These are phyloP conservation scores for Helicolenus hilgendorfi DNA, from an alignment of 2,797 vertebrate species.

Conservation along the genomic window DNA sequence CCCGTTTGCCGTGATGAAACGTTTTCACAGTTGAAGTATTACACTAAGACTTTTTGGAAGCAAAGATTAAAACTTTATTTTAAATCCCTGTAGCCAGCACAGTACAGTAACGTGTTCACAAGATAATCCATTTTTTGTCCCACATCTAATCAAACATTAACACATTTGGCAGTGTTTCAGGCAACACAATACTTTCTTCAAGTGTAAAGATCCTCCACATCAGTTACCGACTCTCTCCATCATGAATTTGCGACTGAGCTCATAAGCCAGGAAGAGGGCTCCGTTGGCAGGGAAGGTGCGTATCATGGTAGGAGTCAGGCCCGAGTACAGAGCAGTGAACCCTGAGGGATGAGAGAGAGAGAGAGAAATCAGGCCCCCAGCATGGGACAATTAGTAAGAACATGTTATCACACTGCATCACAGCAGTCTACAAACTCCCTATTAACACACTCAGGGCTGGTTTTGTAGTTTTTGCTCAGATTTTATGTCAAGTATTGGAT, in stretches of 20 bases:
- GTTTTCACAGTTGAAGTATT: neutral
- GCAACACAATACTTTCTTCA: neutral
- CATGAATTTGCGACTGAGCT: slow-evolving; percentile 94
- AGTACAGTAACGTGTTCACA: neutral
- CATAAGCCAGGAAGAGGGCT: slow-evolving; percentile 94
- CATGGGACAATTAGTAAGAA: neutral
- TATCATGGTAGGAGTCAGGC: slow-evolving; percentile 96
- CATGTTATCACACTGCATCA: neutral
- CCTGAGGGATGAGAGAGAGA: slow-evolving; percentile 82
- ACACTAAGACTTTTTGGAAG: neutral
- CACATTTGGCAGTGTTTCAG: neutral
- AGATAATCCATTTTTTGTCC: neutral
- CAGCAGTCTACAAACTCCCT: neutral
- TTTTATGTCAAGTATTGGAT: neutral
- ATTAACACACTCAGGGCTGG: neutral
- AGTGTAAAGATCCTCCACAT: neutral
- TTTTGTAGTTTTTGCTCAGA: neutral
- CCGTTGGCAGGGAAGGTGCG: slow-evolving; percentile 96
- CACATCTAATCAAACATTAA: neutral
- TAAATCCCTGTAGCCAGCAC: neutral
- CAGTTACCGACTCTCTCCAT: slow-evolving; percentile 90
- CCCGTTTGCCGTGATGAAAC: neutral
- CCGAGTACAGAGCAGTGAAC: slow-evolving; percentile 93
- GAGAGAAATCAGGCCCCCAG: neutral
- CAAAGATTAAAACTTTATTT: slow-evolving; percentile 22